These are phyloP conservation scores for Rotaria sp. DNA, from an alignment of 2,888 invertebrate species.

Conservation along the genomic window DNA sequence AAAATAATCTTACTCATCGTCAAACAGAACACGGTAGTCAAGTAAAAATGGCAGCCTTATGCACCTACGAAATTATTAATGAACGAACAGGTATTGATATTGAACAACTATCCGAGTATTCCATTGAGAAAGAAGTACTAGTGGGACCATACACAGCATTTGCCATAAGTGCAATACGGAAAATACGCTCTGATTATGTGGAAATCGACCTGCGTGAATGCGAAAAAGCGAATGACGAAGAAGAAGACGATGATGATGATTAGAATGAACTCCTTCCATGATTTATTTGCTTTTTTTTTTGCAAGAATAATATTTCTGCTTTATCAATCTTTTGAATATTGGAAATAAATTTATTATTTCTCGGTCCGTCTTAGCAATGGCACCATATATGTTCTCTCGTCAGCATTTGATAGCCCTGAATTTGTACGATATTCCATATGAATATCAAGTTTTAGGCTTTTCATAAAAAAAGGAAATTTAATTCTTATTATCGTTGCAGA, in stretches of 20 bases:
- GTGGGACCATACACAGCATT: background rate
- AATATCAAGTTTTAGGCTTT: too few relatives aligned
- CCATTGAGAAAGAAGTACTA: background rate
- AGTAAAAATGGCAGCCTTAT: background rate
- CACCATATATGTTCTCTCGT: too few relatives aligned
- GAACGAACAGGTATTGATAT: background rate
- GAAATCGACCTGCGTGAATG: slow-evolving; percentile 14
- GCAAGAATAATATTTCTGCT: too few relatives aligned
- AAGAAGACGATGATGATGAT: background rate
- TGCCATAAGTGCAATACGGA: background rate
- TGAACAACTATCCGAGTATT: background rate
- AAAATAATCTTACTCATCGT: background rate
- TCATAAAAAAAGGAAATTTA: too few relatives aligned
- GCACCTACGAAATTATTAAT: background rate
- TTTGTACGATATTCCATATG: too few relatives aligned
- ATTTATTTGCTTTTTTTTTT: too few relatives aligned
- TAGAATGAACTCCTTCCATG: too few relatives aligned
- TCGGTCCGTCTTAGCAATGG: too few relatives aligned
- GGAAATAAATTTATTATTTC: too few relatives aligned
- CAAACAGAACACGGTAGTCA: background rate
- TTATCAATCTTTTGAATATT: too few relatives aligned
- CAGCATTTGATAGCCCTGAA: too few relatives aligned
- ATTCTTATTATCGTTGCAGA: too few relatives aligned
- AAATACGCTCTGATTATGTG: background rate
- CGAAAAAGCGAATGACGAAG: background rate